Evolutionary conservation across 1,140 invertebrate species (phyloP).

Genomic region (Reticulitermes speratus): DNA sequence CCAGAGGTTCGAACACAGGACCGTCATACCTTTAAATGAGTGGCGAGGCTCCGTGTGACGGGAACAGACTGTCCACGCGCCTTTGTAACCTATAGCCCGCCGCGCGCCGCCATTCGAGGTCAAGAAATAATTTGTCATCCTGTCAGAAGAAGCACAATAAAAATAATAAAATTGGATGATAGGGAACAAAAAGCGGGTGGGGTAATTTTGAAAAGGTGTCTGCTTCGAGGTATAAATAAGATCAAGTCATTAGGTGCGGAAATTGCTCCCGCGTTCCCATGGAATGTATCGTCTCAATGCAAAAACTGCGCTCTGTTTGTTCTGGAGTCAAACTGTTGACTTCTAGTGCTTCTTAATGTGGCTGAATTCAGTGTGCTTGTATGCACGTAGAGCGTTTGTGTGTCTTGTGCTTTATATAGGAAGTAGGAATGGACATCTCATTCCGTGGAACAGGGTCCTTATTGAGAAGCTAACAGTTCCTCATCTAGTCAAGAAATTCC

Average conservation of each 20-base stretch:
- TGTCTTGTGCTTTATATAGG: too few species aligned
- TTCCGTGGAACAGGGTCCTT: too few species aligned
- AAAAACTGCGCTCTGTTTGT: background rate
- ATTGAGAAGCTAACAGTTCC: too few species aligned
- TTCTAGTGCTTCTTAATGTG: too few species aligned
- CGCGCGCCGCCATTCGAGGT: background rate
- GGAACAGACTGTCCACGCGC: background rate
- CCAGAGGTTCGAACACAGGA: too few species aligned
- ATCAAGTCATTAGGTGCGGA: conserved; percentile 18
- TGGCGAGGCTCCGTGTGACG: background rate
- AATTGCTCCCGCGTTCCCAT: background rate
- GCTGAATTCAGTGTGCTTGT: too few species aligned
- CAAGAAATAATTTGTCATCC: conserved; percentile 19
- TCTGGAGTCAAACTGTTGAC: background rate
- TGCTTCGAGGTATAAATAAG: background rate
- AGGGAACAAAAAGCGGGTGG: background rate
- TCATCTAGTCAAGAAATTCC: too few species aligned
- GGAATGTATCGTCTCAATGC: background rate
- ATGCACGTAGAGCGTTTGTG: too few species aligned
- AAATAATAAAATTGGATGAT: conserved; percentile 8
- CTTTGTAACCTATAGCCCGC: conserved; percentile 17
- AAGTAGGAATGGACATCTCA: too few species aligned
- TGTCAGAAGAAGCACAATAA: background rate
- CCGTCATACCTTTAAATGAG: too few species aligned
- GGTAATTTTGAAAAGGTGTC: conserved; percentile 17